Evolutionary conservation across 2,113 vertebrate genomes (phyloP), one percentile per base, ranked within the genome.

Genomic region (Etia nguti): DNA sequence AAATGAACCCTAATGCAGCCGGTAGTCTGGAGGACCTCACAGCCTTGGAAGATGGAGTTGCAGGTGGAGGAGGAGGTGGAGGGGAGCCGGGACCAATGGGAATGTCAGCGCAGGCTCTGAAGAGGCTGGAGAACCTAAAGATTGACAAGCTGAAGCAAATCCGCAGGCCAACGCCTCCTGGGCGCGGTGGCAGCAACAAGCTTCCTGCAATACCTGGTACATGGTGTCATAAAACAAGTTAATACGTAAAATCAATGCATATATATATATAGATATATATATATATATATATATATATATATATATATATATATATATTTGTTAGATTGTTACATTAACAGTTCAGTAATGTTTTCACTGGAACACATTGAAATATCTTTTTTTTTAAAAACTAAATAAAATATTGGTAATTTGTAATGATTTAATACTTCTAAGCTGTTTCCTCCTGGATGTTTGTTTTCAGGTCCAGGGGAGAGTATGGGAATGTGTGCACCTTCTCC

Each of bases 1-100:
- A 99, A 95, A 99, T 99, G 98, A 97, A 98, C 1, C 97, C 98
- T 10, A 99, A 98, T 1, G 95, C 97, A 0, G 97, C 98, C 0
- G 98, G 98, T 48, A 99, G 98, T 91, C 97, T 98, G 7, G 98
- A 99, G 93, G 98, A 99, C 87, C 96, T 99, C 91, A 98, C 98
- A 11, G 97, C 96, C 0, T 88, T 98, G 89, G 98, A 99, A 79
- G 98, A 99, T 2, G 96, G 96, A 82, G 96, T 95, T 18, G 95
- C 95, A 0, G 84, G 95, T 1, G 96, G 95, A 62, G 91, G 88
- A 43, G 96, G 96, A 59, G 96, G 96, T 0, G 97, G 89, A 62
- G 93, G 90, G 57, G 90, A 94, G 46, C 92, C 87, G 20, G 18
- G 92, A 48, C 96, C 96, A 24, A 96, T 98, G 5, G 97, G 97